Evolutionary conservation across 2,113 vertebrate species (phyloP), one percentile per base, ranked within the genome.

Genomic region (Poecilia latipinna): DNA sequence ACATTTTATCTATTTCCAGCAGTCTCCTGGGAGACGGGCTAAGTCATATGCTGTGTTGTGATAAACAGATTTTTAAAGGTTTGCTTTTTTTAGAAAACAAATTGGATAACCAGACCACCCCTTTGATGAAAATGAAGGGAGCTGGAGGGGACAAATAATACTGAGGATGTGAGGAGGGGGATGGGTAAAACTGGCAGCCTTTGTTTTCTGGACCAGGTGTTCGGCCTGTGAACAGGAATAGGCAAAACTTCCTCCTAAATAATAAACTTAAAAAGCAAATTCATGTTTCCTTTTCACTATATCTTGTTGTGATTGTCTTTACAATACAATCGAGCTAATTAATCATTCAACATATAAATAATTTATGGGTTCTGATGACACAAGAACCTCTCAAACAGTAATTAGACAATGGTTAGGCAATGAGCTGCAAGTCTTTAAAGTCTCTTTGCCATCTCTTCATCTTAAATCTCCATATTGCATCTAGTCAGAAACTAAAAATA

Each of bases 41-140:
- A 70, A 70, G 67, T 78, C 78, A 62, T 83, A 79, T 83, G 85
- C 86, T 76, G 88, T 86, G 84, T 80, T 75, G 83, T 71, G 77
- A 87, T 89, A 78, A 90, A 88, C 87, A 86, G 76, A 87, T 86
- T 81, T 79, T 71, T 73, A 90, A 90, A 82, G 74, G 68, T 78
- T 24, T 70, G 78, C 70, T 44, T 87, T 86, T 87, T 77, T 82
- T 85, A 72, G 83, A 90, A 89, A 87, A 78, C 75, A 85, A 83
- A 88, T 84, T 37, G 82, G 78, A 85, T 73, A 68, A 86, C 86
- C 79, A 84, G 72, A 85, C 12, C 73, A 75, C n/a, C 74, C 78
- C 61, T 65, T 77, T 78, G 68, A 67, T 82, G 66, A 62, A 77
- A 78, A 74, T 74, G n/a, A 69, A 57, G 35, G 28, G 28, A 89